Evolutionary conservation across 2,888 invertebrate genomes (phyloP), one percentile per base, ranked within the genome.

Genomic region (Cheilosia grossa): DNA sequence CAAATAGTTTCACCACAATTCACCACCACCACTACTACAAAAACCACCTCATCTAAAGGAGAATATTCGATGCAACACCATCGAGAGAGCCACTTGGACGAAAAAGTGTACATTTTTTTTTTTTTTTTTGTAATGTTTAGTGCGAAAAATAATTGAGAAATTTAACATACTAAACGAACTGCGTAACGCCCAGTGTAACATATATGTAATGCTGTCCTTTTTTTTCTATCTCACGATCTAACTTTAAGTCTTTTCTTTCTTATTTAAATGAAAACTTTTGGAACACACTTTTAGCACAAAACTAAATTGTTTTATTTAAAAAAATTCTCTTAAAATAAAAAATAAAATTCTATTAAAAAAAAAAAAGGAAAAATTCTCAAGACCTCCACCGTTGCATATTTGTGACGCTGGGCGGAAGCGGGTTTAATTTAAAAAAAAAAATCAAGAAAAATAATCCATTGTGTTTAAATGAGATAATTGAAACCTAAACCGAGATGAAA

Each of bases 341-440:
- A 54, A 21, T 47, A 1, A 15, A 30, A 40, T n/a, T n/a, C n/a
- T n/a, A n/a, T n/a, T 17, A 33, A 7, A 49, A 69, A 54, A 21
- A 37, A 1, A 15, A 30, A 40, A 73, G 27, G 1, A 56, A 75
- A 59, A 58, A 66, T 69, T 81, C 51, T 59, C 17, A 73, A 66
- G 63, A 87, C 88, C 88, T 87, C 89, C 89, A 88, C 87, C 89
- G 89, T 89, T 89, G 88, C 89, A 88, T 90, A 89, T 88, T 83
- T 87, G 89, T 89, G 89, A 89, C 89, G 90, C 90, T 90, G 91
- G 91, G 91, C 91, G 91, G 91, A 91, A 90, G 89, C 89, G 89
- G 89, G 89, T 88, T 89, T 88, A 82, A 88, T 88, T 47, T 51
- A n/a, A n/a, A 19, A 19, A 49, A 19, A 19, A 49, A 53, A 59